Evolutionary conservation across 2,113 vertebrate species (phyloP).

Genomic region (Psettodes erumei): DNA sequence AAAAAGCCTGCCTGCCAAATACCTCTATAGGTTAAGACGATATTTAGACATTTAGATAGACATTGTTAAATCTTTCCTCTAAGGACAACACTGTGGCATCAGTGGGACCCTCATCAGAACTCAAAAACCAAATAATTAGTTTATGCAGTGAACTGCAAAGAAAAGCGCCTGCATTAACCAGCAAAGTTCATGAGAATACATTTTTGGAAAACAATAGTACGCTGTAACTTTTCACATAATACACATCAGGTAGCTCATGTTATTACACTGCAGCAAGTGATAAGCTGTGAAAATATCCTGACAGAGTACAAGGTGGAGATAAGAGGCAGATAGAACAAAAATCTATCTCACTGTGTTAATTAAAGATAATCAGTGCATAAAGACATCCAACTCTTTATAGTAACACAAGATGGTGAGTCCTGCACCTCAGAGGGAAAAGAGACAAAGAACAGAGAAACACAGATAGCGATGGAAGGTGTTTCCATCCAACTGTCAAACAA

Average conservation of each 20-base stretch:
- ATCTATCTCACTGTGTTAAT: constrained; percentile 69
- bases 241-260: constrained; percentile 36
- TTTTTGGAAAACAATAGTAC: constrained; percentile 31
- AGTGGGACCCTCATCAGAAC: neutral
- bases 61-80: neutral
- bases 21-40: neutral
- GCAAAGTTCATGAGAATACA: constrained; percentile 31
- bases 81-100: too few relatives aligned
- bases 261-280: constrained; percentile 47
- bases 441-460: constrained; percentile 43
- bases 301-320: constrained; percentile 59
- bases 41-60: neutral
- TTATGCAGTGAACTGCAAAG: neutral
- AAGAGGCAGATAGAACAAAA: constrained; percentile 52
- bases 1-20: neutral
- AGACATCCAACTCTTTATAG: constrained; percentile 61
- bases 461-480: constrained; percentile 15
- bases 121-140: neutral
- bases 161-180: neutral
- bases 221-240: constrained; percentile 32
- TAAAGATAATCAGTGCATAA: constrained; percentile 65
- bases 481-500: constrained; percentile 33
- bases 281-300: constrained; percentile 58
- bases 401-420: constrained; percentile 51
- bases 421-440: constrained; percentile 49